phyloP scores from a whole-genome alignment of 2,113 vertebrate genomes.

The Rhodinocichla rosea region DNA sequence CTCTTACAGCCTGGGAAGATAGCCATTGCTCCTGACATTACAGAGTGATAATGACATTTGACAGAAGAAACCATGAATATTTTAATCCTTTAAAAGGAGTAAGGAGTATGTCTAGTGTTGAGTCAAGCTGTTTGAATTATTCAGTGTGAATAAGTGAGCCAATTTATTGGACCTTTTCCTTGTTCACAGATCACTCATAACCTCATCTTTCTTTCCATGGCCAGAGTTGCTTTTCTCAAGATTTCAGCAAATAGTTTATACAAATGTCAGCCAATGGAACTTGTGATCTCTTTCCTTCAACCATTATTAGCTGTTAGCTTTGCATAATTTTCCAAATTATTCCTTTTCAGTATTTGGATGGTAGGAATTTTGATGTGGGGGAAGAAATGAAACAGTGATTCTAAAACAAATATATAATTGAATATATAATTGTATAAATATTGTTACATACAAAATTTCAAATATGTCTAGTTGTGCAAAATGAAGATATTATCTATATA shows the following conservation, averaged over 20 bases:
- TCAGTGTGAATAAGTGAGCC: constrained; percentile 66
- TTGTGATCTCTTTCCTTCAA: constrained; percentile 12
- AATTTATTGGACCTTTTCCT: constrained; percentile 55
- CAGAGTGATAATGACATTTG: constrained; percentile 29
- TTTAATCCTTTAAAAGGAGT: constrained; percentile 54
- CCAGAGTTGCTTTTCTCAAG: constrained; percentile 26
- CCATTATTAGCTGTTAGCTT: neutral
- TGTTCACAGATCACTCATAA: constrained; percentile 52
- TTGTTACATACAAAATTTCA: neutral
- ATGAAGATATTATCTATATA: neutral
- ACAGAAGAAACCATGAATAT: constrained; percentile 57
- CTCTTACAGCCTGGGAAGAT: neutral
- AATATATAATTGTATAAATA: neutral
- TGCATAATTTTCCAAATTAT: neutral
- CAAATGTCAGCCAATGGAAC: constrained; percentile 20
- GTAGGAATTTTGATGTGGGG: neutral
- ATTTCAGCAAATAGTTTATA: constrained; percentile 31
- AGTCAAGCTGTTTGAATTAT: constrained; percentile 60
- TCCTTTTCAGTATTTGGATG: neutral
- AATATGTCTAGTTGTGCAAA: neutral
- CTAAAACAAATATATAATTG: neutral
- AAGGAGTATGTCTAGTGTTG: constrained; percentile 9
- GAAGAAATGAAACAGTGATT: neutral
- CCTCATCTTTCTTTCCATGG: constrained; percentile 44
- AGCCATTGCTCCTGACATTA: constrained; percentile 1